Evolutionary conservation across 2,888 invertebrate species (phyloP).

Genomic region (Diogma glabrata): DNA sequence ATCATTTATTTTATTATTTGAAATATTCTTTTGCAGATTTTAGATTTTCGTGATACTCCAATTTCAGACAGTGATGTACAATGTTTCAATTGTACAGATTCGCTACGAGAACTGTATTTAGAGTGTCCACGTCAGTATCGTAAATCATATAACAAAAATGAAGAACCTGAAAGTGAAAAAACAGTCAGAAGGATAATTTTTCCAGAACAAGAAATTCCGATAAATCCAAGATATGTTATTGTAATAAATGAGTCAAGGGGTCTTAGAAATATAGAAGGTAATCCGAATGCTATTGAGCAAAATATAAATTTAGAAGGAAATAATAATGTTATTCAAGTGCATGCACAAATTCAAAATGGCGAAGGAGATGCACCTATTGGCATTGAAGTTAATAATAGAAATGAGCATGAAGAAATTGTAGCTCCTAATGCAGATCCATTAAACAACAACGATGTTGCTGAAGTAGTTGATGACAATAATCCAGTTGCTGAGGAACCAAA

Average conservation of each 20-base stretch:
- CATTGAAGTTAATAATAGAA: neutral
- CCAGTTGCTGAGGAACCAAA: too few species aligned
- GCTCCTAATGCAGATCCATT: neutral
- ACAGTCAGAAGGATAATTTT: neutral
- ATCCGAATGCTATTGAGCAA: neutral
- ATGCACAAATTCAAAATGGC: neutral
- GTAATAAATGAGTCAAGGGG: neutral
- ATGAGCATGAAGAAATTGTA: neutral
- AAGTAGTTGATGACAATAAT: neutral
- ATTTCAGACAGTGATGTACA: conserved; percentile 48
- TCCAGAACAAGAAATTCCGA: neutral
- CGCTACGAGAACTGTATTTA: conserved; percentile 40
- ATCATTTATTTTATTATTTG: too few species aligned
- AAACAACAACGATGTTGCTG: neutral
- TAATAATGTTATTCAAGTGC: too few species aligned
- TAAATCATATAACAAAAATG: conserved; percentile 10
- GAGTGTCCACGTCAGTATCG: conserved; percentile 32
- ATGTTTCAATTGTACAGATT: conserved; percentile 42
- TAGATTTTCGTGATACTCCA: conserved; percentile 44
- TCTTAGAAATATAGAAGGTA: conserved; percentile 4
- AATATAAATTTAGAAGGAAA: neutral
- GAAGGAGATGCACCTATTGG: neutral
- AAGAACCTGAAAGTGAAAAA: neutral
- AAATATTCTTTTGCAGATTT: too few species aligned
- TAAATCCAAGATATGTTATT: too few species aligned